These are phyloP conservation scores for Stercorarius parasiticus DNA, from an alignment of 2,113 vertebrate species.

Conservation along the genomic window DNA sequence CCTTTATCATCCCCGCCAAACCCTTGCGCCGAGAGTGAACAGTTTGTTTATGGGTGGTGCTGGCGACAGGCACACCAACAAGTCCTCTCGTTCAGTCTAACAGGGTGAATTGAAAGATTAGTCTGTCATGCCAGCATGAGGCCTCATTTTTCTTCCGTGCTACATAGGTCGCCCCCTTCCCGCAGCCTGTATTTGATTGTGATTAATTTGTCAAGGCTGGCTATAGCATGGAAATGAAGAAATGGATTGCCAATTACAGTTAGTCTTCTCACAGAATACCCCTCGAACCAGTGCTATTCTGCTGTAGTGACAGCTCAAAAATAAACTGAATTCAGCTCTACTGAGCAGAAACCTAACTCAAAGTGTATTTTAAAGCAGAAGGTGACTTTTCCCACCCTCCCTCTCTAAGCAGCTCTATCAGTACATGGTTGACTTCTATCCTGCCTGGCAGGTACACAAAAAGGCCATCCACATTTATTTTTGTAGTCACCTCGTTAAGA, in stretches of 20 bases:
- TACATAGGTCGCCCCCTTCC: conserved; percentile 64
- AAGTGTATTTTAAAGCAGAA: conserved; percentile 58
- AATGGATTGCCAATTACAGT: conserved; percentile 88
- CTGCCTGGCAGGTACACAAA: neutral
- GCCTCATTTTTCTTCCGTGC: conserved; percentile 92
- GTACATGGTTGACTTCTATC: neutral
- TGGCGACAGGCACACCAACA: conserved; percentile 77
- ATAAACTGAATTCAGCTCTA: conserved; percentile 15
- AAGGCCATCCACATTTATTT: conserved; percentile 32
- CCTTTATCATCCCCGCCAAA: conserved; percentile 73
- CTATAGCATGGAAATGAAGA: conserved; percentile 86
- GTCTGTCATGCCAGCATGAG: conserved; percentile 84
- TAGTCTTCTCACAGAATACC: conserved; percentile 75
- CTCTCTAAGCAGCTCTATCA: neutral
- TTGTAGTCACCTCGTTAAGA: neutral
- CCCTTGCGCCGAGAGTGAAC: conserved; percentile 40
- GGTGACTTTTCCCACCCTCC: conserved; percentile 1
- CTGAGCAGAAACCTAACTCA: conserved; percentile 25
- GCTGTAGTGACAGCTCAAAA: conserved; percentile 53
- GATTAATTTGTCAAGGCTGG: conserved; percentile 89
- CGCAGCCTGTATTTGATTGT: conserved; percentile 75
- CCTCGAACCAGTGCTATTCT: conserved; percentile 52
- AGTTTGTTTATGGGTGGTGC: conserved; percentile 87
- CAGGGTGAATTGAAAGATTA: conserved; percentile 88
- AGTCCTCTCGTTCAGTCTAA: conserved; percentile 81